Base-by-base conservation (phyloP, 2,797 vertebrate genomes). In the Galagoides demidoff region DNA sequence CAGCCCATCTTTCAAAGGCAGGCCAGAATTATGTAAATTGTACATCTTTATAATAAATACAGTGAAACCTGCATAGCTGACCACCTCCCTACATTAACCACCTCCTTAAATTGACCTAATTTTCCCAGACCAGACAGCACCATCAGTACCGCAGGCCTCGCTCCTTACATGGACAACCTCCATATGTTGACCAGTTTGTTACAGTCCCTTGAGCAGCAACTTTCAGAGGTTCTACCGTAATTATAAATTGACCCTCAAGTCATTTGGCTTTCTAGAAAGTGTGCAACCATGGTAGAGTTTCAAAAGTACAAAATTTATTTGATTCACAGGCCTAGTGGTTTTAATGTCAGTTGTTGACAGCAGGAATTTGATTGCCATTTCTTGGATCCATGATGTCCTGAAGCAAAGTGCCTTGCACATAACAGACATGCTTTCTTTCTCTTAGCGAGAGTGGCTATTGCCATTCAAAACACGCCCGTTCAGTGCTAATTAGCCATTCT, bases 211-310 rank as follows among this genome's bases (percentile, higher is more conserved):
- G 49, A 52, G 49, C 14, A 4, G 49, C 49, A 4, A 52, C 49
- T 52, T 52, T 52, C 49, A 52, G 49, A 52, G 49, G 14, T 52
- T 52, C 49, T 52, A 52, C 16, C 4, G 4, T 52, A 25, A n/a
- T 68, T 95, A 68, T n/a, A 92, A 96, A 88, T 71, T n/a, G 68
- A 86, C 79, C 90, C 49, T 43, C 55, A 27, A 82, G 20, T 55
- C 87, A 85, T 81, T 59, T 78, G 71, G 16, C 61, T 92, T 90
- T 90, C 87, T 95, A 78, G 57, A 93, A 95, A 95, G n/a, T 52
- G 12, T 85, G 31, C 29, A 29, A 84, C 45, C 39, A 31, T 11
- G 7, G 29, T 73, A 79, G 45, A 49, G 25, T 93, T 89, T 94
- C 78, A 59, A 85, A 95, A 96, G 27, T 70, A 81, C 85, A 85